Base-by-base conservation (phyloP, 53 echinoderm and acorn worm species). In the Holothuria scabra region DNA sequence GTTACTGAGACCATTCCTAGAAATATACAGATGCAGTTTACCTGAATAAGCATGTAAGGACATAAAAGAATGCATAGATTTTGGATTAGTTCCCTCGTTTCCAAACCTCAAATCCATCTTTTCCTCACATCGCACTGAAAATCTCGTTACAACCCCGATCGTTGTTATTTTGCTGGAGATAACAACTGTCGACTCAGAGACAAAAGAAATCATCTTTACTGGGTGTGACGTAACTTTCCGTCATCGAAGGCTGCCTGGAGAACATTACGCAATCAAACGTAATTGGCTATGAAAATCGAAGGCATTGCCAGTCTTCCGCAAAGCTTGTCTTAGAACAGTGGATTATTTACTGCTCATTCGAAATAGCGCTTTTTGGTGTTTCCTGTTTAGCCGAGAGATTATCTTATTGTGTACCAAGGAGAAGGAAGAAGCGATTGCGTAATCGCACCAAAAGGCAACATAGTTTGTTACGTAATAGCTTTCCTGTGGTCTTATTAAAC, bases 311-410 rank as follows among this genome's bases (percentile, higher is more conserved):
- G 65, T 65, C 65, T 65, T 22, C 65, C 23, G 24, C 38, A 41
- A 37, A 69, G 23, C 35, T 41, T 69, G 35, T 37, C 38, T 34
- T 41, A 41, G 32, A 22, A 69, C 34, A 37, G 69, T 69, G 34
- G 69, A 30, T 69, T 69, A 69, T 69, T 69, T 69, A 69, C 69
- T 34, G 38, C 31, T 19, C 31, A 69, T 69, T 33, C 38, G 69
- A 69, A 69, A 69, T 33, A 41, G 69, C 69, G 35, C 69, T 34
- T 69, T 69, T 34, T 69, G 35, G 21, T 41, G 69, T 69, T 69
- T 69, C 69, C 69, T 69, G 69, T 69, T 69, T 69, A 69, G 69
- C 38, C 19, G 69, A 69, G 34, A 69, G 69, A 69, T 69, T 69
- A 69, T 34, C 69, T 69, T 69, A 69, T 69, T 69, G 69, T 69